Base-by-base conservation (phyloP, 2,113 vertebrate species). In the Daphoenositta chrysoptera region DNA sequence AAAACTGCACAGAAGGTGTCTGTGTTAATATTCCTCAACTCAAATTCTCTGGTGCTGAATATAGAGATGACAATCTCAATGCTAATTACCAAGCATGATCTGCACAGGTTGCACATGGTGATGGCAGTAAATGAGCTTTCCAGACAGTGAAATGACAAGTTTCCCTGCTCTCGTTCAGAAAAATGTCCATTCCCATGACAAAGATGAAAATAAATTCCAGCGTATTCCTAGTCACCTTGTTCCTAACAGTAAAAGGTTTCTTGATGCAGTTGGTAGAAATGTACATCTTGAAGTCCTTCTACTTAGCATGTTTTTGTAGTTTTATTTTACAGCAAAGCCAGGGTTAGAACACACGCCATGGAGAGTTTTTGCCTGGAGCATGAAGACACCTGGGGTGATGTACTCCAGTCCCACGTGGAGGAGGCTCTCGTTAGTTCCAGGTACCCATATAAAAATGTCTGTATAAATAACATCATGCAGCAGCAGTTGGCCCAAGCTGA, bases 391-490 rank as follows among this genome's bases (percentile, higher is more conserved):
- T 50, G 82, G 94, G 90, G 65, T 72, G 81, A 9, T 21, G 44
- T 8, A 64, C 54, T 94, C 94, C 94, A 89, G 94, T 58, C 80
- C 26, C 30, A 6, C 1, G 8, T 76, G 92, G 93, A 93, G 77
- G 87, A 88, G 70, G 64, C 78, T 92, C 92, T 93, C 64, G 1
- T 92, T 80, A 96, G 83, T 95, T 97, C 97, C 94, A 69, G 73
- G 96, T 94, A 82, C 86, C 69, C 90, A 94, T 77, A 86, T 33
- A 94, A 96, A 97, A 96, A 78, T 63, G 92, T 96, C 79, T 85
- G 78, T 87, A 96, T 93, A 96, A 96, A 95, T 96, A 96, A 91
- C 80, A 81, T 96, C 96, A 96, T 87, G 97, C 97, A 97, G 97
- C 96, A 97, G 97, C 94, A 97, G 96, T 84, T 95, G 95, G 75